Percentiles rank a stretch among this genome's conserved stretches.
phyloP scores from a whole-genome alignment of 2,888 invertebrate genomes.

The Punctoribates punctum region DNA sequence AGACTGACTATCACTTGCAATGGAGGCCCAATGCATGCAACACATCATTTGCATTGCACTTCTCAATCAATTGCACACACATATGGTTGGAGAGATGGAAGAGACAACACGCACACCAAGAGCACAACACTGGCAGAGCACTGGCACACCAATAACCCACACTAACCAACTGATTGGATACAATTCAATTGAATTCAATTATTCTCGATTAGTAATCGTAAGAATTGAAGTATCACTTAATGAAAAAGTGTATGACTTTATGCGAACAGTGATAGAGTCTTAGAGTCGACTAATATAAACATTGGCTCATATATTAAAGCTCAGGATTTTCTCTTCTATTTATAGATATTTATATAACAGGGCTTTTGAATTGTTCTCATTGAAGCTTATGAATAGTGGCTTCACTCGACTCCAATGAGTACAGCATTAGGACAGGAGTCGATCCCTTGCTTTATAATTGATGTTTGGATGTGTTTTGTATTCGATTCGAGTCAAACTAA shows the following conservation, averaged over 20 bases:
- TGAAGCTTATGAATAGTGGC: no score
- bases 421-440: no score
- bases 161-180: not conserved
- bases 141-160: not conserved
- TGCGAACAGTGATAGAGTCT: not conserved
- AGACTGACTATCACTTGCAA: slow-evolving; percentile 13
- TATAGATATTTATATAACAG: no score
- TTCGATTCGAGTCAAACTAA: not conserved
- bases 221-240: slow-evolving; percentile 33
- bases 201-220: slow-evolving; percentile 24
- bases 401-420: no score
- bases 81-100: not conserved
- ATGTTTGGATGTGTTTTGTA: no score
- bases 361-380: no score
- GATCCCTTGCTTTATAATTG: no score
- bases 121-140: no score
- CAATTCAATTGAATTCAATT: slow-evolving; percentile 20
- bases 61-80: not conserved
- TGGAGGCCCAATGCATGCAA: not conserved
- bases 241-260: slow-evolving; percentile 6
- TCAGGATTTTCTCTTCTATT: not conserved
- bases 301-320: not conserved
- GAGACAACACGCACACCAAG: slow-evolving; percentile 2
- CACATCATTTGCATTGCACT: slow-evolving; percentile 13
- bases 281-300: not conserved